Evolutionary conservation across 2,888 invertebrate genomes (phyloP), one percentile per base, ranked within the genome.

Genomic region (Drosophila siamana): DNA sequence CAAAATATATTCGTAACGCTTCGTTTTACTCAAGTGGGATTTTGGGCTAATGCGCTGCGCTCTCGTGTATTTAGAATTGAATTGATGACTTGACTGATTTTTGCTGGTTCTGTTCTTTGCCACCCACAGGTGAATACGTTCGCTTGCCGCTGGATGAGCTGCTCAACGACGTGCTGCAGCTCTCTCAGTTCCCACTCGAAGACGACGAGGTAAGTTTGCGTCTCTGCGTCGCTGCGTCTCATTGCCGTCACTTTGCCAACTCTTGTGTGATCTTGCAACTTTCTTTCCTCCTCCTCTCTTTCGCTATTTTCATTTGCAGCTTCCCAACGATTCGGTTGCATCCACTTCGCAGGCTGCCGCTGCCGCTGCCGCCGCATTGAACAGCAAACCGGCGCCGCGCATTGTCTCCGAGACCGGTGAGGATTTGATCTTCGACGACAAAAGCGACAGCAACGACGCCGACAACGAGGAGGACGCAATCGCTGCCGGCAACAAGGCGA

Each of bases 111-210:
- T 22, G 4, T 22, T 43, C 11, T 44, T 15, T 19, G 56, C 54
- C 56, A 50, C 54, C 78, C 87, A 62, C 71, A 92, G 92, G 92
- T 89, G 92, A 92, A 91, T 91, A 91, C 71, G 91, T 92, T 55
- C 91, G 91, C 59, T 82, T 91, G 67, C 92, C 92, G 13, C 74
- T 92, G 82, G 92, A 92, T 86, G 92, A 92, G 61, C 79, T 92
- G 73, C 83, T 92, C 62, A 90, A 92, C 85, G 92, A 92, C 89
- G 92, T 92, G 73, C 80, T 92, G 68, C 90, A 91, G 78, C 90
- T 92, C 78, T 85, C 90, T 56, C 90, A 89, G 74, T 89, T 92
- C 60, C 61, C 80, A 40, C 80, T 84, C 22, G 88, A 87, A 46
- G 82, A 85, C 55, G 80, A 82, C 78, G 91, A 90, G 84, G 92